Evolutionary conservation across 2,113 vertebrate genomes (phyloP).

Genomic region (Prietella phreatophila): DNA sequence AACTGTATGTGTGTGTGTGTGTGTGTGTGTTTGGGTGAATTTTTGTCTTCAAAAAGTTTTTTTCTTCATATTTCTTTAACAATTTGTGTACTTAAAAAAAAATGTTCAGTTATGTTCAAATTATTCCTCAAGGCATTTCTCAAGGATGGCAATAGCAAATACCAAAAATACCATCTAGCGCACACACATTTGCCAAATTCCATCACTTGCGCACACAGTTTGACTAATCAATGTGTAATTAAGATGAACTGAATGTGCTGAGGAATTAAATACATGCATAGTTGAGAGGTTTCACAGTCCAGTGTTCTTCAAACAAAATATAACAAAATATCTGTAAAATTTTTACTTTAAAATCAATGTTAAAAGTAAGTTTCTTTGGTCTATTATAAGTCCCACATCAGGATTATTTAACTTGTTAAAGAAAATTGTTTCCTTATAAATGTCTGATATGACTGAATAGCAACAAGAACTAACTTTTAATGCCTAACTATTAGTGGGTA

Average conservation of each 20-base stretch:
- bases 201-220: background rate
- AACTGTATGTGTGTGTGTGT: background rate
- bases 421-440: background rate
- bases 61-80: background rate
- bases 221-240: background rate
- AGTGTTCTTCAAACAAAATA: background rate
- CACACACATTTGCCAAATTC: background rate
- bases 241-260: background rate
- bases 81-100: background rate
- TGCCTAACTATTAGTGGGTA: background rate
- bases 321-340: background rate
- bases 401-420: background rate
- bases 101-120: background rate
- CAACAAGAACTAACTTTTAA: background rate
- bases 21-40: background rate
- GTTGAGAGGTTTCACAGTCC: background rate
- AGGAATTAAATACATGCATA: background rate
- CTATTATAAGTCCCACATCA: background rate
- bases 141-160: background rate
- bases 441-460: background rate
- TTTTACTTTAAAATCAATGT: background rate
- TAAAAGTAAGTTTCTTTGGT: background rate
- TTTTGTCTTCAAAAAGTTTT: background rate
- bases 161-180: background rate
- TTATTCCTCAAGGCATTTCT: background rate